Conservation (phyloP, 2,797 vertebrate species). For the Halcyon badia region DNA sequence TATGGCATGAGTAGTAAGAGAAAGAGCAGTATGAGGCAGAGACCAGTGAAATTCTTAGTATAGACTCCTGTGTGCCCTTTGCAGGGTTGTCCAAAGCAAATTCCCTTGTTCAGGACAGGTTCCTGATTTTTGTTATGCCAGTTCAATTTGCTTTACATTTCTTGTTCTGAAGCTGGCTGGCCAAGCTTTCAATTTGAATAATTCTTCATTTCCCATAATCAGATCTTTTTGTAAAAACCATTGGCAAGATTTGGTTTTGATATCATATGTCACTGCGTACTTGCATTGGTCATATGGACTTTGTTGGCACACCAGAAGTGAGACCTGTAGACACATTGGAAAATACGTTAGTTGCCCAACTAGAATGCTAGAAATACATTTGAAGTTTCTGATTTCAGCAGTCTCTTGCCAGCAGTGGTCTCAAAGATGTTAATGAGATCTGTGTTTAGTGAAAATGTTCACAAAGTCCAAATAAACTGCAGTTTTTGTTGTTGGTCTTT, state of each 20-base stretch:
- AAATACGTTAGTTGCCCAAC: conserved; percentile 48
- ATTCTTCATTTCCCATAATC: conserved; percentile 21
- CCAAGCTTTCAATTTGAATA: neutral
- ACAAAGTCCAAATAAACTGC: neutral
- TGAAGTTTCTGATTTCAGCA: neutral
- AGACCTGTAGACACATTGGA: conserved; percentile 19
- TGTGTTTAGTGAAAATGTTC: neutral
- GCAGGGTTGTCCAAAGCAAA: neutral
- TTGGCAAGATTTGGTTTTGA: conserved; percentile 3
- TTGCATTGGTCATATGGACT: neutral
- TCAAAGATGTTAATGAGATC: neutral
- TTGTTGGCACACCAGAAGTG: neutral
- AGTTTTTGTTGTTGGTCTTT: neutral
- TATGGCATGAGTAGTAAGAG: neutral
- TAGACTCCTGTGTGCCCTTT: neutral
- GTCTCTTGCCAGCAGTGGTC: neutral
- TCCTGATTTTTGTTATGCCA: neutral
- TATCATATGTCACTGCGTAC: neutral
- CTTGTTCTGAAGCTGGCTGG: neutral
- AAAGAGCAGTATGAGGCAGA: neutral
- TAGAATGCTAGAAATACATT: neutral
- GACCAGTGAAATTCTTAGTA: accelerated
- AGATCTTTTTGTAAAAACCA: neutral
- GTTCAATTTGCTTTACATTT: neutral
- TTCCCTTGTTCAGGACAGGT: neutral